Evolutionary conservation across 2,888 invertebrate genomes (phyloP).

Genomic region (Eutolmus rufibarbis): DNA sequence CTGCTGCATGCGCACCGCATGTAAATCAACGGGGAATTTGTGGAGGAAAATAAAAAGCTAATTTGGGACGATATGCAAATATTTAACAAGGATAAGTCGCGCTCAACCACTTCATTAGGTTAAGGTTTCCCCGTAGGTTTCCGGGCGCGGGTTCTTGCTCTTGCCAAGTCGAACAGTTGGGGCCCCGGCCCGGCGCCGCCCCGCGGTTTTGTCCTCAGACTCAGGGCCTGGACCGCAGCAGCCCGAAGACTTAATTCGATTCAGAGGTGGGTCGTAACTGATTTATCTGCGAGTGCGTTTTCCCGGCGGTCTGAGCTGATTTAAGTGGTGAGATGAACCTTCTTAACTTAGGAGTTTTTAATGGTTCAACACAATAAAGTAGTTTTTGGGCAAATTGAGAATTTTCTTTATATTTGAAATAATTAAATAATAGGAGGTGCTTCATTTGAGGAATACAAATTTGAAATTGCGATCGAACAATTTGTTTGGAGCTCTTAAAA

Average conservation of each 20-base stretch:
- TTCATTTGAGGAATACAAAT: too few species aligned
- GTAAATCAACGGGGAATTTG: slow-evolving; percentile 30
- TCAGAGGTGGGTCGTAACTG: not conserved
- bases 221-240: not conserved
- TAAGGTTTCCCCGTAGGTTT: not conserved
- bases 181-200: not conserved
- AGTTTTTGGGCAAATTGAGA: not conserved
- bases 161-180: not conserved
- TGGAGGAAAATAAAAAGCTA: slow-evolving; percentile 45
- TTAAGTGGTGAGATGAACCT: not conserved
- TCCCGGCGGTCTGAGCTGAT: not conserved
- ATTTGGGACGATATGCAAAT: slow-evolving; percentile 50
- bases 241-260: slow-evolving; percentile 6
- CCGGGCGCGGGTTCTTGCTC: not conserved
- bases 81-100: slow-evolving; percentile 48
- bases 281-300: not conserved
- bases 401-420: too few species aligned
- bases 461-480: too few species aligned
- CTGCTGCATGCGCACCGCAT: slow-evolving; percentile 28
- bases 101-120: slow-evolving; percentile 49
- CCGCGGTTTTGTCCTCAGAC: not conserved
- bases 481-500: too few species aligned
- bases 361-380: not conserved
- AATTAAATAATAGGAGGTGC: too few species aligned
- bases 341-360: not conserved